phyloP scores from a whole-genome alignment of 2,888 invertebrate genomes.

The Eupithecia pulchellata region DNA sequence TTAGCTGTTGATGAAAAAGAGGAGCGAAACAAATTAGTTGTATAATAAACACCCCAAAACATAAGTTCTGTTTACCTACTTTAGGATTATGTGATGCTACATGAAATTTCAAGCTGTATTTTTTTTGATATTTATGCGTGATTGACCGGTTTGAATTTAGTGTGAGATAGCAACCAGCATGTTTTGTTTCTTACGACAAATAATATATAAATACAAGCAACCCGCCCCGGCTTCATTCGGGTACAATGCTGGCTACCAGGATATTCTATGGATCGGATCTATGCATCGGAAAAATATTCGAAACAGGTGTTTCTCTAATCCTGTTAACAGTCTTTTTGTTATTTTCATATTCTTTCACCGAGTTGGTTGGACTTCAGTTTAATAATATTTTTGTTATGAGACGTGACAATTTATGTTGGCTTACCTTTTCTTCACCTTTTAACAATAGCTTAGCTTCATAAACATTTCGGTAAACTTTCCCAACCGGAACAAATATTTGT shows the following conservation, averaged over 20 bases:
- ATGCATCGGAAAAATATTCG: neutral
- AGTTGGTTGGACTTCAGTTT: neutral
- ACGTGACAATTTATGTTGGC: neutral
- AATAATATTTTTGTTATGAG: neutral
- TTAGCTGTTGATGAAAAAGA: slow-evolving; percentile 3
- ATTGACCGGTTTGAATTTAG: no score
- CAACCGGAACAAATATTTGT: slow-evolving; percentile 1
- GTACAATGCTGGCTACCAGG: no score
- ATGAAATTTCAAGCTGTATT: no score
- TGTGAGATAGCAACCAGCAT: no score
- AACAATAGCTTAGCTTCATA: neutral
- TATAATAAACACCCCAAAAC: no score
- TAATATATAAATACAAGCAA: no score
- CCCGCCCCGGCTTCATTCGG: no score
- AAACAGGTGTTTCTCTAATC: neutral
- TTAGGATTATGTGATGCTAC: no score
- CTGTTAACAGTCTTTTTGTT: neutral
- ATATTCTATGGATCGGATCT: no score
- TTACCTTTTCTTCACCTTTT: neutral
- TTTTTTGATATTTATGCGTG: no score
- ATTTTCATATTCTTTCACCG: neutral
- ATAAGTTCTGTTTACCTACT: no score
- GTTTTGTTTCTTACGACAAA: no score
- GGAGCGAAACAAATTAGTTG: neutral
- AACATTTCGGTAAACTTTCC: neutral